A percentile compares a stretch with the other conserved stretches of the same genome.
Conservation (phyloP, 1,140 invertebrate genomes). For the Alviniconcha marisindica region DNA sequence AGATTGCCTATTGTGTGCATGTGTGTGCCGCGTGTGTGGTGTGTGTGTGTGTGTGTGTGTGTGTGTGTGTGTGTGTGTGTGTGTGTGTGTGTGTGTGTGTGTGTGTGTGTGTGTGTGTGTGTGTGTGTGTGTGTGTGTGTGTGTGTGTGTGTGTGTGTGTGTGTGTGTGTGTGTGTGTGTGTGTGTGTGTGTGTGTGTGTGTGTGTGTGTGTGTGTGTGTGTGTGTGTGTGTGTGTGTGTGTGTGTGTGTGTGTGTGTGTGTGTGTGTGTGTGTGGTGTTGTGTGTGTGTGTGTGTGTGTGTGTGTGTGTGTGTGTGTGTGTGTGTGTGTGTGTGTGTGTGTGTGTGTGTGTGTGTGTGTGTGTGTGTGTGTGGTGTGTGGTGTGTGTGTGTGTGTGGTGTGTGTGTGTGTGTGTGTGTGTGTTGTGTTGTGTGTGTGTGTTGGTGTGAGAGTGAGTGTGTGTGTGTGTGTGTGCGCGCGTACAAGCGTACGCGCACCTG, state of each 20-base stretch:
- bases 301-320: not conserved
- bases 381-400: too few species aligned
- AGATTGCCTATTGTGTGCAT: too few species aligned
- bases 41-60: not conserved
- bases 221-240: not conserved
- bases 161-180: not conserved
- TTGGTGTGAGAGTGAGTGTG: too few species aligned
- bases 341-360: not conserved
- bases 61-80: not conserved
- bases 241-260: not conserved
- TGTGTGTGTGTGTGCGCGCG: too few species aligned
- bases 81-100: slow-evolving; percentile 4
- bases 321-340: not conserved
- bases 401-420: too few species aligned
- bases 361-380: slow-evolving; percentile 4
- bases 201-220: not conserved
- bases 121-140: not conserved
- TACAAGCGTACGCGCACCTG: too few species aligned
- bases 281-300: not conserved
- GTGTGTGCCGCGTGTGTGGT: not conserved
- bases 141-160: not conserved
- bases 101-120: slow-evolving; percentile 2
- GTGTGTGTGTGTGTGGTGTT: not conserved
- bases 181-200: not conserved
- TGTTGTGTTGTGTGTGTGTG: too few species aligned